Base-by-base conservation (phyloP, 2,113 vertebrate species). In the Protobothrops flavoviridis region DNA sequence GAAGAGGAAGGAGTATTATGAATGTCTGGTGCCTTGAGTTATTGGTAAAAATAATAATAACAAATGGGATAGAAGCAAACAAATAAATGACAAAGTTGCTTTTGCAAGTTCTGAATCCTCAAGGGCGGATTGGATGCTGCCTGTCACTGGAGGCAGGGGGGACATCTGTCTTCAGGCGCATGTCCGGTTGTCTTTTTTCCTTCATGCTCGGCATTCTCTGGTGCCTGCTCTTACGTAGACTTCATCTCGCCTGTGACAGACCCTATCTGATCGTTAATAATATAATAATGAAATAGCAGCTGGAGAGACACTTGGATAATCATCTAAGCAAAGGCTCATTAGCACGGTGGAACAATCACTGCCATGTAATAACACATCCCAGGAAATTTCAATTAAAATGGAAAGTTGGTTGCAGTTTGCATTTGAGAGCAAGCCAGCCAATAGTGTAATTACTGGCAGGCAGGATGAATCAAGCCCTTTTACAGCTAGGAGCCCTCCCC, bases 361-460 rank as follows among this genome's bases (percentile, higher is more conserved):
- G 98, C 96, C 6, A 12, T 97, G 97, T 98, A 97, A 97, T 97
- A 98, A 97, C 97, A 97, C 97, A 98, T 97, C 98, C 97, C 97
- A 98, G 97, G 98, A 98, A 98, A 98, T 98, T 98, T 98, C 97
- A 98, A 98, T 98, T 98, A 98, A 98, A 98, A 96, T 96, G 97
- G 97, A 96, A 97, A 98, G 97, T 98, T 97, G 96, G 96, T 96
- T 97, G 97, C 95, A 95, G 95, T 97, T 97, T 43, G 97, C 96
- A 95, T 97, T 96, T 97, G 94, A 91, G 97, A 97, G 97, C 95
- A 95, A 90, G 91, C 13, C 92, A 39, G 95, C 26, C 90, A 94
- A 92, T 88, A 94, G 93, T 21, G 26, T 97, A 97, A 97, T 98
- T 97, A 97, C 95, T 97, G 97, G 97, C 97, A 97, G 96, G 96